Base-by-base conservation (phyloP, 1,140 invertebrate genomes). In the Cryptotermes secundus region DNA sequence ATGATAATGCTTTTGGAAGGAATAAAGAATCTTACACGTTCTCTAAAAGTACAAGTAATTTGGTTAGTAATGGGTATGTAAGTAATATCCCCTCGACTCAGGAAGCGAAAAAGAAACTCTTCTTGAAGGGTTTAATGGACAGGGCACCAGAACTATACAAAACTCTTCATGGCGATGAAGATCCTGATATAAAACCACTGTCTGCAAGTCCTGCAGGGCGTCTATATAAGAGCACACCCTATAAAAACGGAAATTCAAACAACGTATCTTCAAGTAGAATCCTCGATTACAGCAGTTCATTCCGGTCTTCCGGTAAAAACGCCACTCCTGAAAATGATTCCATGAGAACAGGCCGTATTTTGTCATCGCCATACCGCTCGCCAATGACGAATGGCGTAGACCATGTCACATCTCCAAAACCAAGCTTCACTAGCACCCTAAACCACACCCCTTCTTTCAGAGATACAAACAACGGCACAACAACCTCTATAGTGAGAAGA, bases 111-210 rank as follows among this genome's bases (percentile, higher is more conserved):
- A 94, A 93, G 87, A 92, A 93, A 87, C 90, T 94, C 84, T 96
- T 96, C 87, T 90, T 96, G 87, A 92, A 93, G 86, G 93, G 93
- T 2, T 89, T 96, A 19, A 91, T 93, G 86, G 94, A 95, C 85
- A 92, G 94, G 85, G 95, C 95, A 0, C 95, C 95, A 22, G 94
- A 96, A 87, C 91, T 96, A 34, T 96, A 91, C 89, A 93, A 49
- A 31, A 84, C 84, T n/a, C 84, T 84, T 49, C 79, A 84, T 80
- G 79, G 84, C 2, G 80, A 84, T 31, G 84, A 84, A 36, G 80
- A 45, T 65, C 31, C 53, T 0, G 45, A 82, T 26, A 80, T 53
- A 45, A 85, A 26, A 19, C 80, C 34, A 16, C 35, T 42, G 80
- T 42, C 82, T 16, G 34, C 83, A 49, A 65, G 49, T 42, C 65